These are phyloP conservation scores for Thalassophryne amazonica DNA, from an alignment of 2,797 vertebrate genomes.

Conservation along the genomic window DNA sequence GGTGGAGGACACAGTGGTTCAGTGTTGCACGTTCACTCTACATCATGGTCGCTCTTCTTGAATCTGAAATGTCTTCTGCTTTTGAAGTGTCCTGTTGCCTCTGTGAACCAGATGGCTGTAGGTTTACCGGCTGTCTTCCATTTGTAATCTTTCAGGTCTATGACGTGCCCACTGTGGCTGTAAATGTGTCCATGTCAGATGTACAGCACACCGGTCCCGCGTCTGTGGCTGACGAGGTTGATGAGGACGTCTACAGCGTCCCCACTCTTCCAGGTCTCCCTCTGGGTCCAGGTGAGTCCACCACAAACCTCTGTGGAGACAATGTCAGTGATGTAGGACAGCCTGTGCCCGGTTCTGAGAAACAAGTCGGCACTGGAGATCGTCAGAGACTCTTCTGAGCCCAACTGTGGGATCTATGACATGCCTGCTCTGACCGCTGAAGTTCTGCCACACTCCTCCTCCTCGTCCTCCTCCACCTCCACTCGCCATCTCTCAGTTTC, in stretches of 20 bases:
- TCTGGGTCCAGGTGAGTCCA: conserved; percentile 54
- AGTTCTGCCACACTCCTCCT: conserved; percentile 59
- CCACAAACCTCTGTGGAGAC: conserved; percentile 34
- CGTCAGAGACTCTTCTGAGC: conserved; percentile 55
- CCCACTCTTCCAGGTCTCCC: conserved; percentile 76
- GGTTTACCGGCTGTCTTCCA: too few relatives aligned
- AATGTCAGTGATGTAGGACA: conserved; percentile 57
- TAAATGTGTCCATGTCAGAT: conserved; percentile 57
- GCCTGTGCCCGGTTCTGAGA: conserved; percentile 68
- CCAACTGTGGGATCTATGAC: conserved; percentile 83
- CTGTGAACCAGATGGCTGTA: too few relatives aligned
- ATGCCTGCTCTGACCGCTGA: conserved; percentile 81
- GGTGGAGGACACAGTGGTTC: too few relatives aligned
- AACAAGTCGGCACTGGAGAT: conserved; percentile 51
- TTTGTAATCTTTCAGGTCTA: conserved; percentile 90
- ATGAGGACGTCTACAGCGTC: conserved; percentile 82
- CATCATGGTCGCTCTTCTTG: too few relatives aligned
- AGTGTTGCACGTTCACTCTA: too few relatives aligned
- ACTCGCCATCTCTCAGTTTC: conserved; percentile 77
- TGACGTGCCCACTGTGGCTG: conserved; percentile 79
- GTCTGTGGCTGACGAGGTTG: conserved; percentile 52
- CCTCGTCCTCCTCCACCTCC: conserved; percentile 67
- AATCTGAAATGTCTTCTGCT: too few relatives aligned
- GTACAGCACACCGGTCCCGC: conserved; percentile 56
- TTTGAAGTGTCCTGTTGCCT: too few relatives aligned